These are phyloP conservation scores for Bufotes viridis DNA, from an alignment of 2,797 vertebrate genomes.

Conservation along the genomic window DNA sequence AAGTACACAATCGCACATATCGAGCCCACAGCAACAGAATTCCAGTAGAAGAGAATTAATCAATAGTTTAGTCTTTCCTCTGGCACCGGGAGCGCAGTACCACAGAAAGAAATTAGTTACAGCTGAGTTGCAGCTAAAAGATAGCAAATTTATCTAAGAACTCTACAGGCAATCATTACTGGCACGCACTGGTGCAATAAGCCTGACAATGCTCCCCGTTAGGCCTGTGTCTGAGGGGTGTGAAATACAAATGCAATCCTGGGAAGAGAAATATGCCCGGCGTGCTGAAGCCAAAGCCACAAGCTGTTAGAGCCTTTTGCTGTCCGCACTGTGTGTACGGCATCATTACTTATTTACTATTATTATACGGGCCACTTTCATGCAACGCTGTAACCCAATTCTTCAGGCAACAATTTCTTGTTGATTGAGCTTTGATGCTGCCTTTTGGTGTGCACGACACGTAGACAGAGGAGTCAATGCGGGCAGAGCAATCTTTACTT, in stretches of 20 bases:
- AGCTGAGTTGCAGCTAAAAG: conserved; percentile 57
- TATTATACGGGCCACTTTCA: neutral
- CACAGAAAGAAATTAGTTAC: conserved; percentile 62
- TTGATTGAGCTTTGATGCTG: neutral
- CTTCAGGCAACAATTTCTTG: conserved; percentile 8
- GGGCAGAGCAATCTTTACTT: neutral
- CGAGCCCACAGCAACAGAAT: conserved; percentile 38
- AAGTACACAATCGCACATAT: conserved; percentile 46
- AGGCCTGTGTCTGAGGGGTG: conserved; percentile 30
- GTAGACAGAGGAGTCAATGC: neutral
- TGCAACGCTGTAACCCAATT: neutral
- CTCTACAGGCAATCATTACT: conserved; percentile 56
- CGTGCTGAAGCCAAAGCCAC: neutral
- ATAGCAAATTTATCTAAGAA: conserved; percentile 54
- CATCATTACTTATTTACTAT: conserved; percentile 4
- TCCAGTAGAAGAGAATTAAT: conserved; percentile 54
- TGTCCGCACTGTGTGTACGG: neutral
- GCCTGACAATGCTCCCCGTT: conserved; percentile 25
- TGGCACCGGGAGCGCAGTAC: conserved; percentile 32
- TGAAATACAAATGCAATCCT: conserved; percentile 24
- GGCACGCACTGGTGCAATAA: conserved; percentile 50
- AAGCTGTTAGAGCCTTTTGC: neutral
- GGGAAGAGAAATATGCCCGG: conserved; percentile 7
- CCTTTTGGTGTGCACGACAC: neutral
- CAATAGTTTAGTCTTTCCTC: conserved; percentile 56